phyloP scores from a whole-genome alignment of 2,888 invertebrate species.

The Clivina fossor region DNA sequence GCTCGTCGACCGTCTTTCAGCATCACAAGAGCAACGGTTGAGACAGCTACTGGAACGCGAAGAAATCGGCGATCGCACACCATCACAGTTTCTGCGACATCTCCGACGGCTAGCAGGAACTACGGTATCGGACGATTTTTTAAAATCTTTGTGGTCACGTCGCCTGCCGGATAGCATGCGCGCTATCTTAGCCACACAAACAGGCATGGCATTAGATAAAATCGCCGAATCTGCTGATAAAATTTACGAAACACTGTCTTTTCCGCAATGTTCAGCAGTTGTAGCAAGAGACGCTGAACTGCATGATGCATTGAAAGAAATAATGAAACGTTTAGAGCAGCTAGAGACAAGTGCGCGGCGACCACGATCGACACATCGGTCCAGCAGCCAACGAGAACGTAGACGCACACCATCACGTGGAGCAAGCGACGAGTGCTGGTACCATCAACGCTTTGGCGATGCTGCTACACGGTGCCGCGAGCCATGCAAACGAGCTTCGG shows the following conservation, averaged over 20 bases:
- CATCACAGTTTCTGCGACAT: constrained; percentile 7
- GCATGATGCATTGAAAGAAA: background rate
- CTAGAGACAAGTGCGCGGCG: background rate
- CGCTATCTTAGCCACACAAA: background rate
- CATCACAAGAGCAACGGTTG: background rate
- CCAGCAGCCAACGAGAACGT: background rate
- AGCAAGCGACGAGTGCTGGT: too few relatives aligned
- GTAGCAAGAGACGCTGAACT: background rate
- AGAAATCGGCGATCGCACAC: constrained; percentile 12
- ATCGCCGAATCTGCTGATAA: constrained; percentile 5
- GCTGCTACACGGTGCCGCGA: background rate
- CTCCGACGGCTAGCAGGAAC: background rate
- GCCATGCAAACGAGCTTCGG: background rate
- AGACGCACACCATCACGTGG: too few relatives aligned
- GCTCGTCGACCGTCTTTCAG: background rate
- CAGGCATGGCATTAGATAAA: background rate
- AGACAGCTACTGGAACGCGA: constrained; percentile 5
- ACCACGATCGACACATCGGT: background rate
- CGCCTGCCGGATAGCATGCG: background rate
- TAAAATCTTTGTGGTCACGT: background rate
- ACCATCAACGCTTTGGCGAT: constrained; percentile 1
- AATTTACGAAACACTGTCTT: constrained; percentile 1
- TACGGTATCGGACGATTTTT: background rate
- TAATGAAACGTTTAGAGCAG: background rate
- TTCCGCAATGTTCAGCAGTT: background rate